Percentiles rank a stretch among this genome's conserved stretches.
These are phyloP conservation scores for Ormia ochracea DNA, from an alignment of 2,888 invertebrate genomes.

Conservation along the genomic window DNA sequence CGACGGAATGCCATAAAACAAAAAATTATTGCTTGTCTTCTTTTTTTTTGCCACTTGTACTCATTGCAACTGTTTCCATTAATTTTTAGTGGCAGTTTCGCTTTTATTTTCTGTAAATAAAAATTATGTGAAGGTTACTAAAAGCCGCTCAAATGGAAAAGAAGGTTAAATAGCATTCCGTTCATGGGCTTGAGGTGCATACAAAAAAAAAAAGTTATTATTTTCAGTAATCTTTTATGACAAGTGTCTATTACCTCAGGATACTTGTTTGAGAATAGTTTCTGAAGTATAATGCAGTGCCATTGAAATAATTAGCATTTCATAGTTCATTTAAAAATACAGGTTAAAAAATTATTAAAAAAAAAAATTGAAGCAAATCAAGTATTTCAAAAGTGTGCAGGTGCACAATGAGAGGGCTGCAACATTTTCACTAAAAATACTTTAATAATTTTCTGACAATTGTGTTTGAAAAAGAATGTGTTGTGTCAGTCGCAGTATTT, in stretches of 20 bases:
- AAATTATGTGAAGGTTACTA: slow-evolving; percentile 53
- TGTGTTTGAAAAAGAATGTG: no score
- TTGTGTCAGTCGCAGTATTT: no score
- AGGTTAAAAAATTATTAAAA: no score
- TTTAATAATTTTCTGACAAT: no score
- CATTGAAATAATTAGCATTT: slow-evolving; percentile 7
- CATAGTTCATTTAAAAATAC: no score
- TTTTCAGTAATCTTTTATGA: background rate
- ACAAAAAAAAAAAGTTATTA: slow-evolving; percentile 5
- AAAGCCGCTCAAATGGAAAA: slow-evolving; percentile 32
- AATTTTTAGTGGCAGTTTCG: slow-evolving; percentile 26
- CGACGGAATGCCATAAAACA: background rate
- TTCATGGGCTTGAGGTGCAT: background rate
- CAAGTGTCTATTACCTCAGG: slow-evolving; percentile 8
- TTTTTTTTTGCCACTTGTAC: slow-evolving; percentile 8
- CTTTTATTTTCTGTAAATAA: slow-evolving; percentile 39
- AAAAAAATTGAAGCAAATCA: no score
- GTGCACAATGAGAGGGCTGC: no score
- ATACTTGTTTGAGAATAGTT: background rate
- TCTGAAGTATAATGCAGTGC: background rate
- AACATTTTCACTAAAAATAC: no score
- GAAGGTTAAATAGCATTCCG: slow-evolving; percentile 46
- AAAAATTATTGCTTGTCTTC: background rate
- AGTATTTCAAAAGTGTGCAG: no score
- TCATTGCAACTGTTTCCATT: slow-evolving; percentile 18